Conservation (phyloP, 2,113 vertebrate species). For the Sander vitreus region DNA sequence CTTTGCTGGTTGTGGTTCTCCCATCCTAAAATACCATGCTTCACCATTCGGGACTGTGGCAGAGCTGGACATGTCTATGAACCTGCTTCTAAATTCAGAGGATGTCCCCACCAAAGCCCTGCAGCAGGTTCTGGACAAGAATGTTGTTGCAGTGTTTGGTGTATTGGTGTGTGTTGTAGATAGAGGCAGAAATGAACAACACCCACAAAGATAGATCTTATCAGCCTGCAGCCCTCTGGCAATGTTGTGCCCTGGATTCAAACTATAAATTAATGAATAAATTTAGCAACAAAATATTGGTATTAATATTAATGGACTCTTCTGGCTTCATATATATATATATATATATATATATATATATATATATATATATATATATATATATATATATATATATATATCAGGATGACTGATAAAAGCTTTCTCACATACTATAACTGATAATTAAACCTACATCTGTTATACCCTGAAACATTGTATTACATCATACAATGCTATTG, state of each 20-base stretch:
- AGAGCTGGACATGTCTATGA: conserved; percentile 78
- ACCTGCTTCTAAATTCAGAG: conserved; percentile 46
- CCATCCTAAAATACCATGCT: conserved; percentile 28
- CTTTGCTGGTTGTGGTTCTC: background rate
- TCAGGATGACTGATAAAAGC: background rate
- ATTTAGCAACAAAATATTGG: background rate
- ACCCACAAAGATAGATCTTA: conserved; percentile 59
- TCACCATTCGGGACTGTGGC: conserved; percentile 80
- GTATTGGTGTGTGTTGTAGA: conserved; percentile 35
- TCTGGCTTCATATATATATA: background rate
- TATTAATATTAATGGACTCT: background rate
- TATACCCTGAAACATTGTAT: background rate
- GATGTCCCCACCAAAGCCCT: conserved; percentile 71
- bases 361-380: too few relatives aligned
- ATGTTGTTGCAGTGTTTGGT: conserved; percentile 78
- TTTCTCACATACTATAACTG: background rate
- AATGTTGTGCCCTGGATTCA: conserved; percentile 80
- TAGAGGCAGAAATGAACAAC: conserved; percentile 20
- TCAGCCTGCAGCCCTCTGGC: conserved; percentile 71
- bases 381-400: background rate
- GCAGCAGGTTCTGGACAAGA: conserved; percentile 59
- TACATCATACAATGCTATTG: background rate
- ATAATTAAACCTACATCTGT: background rate
- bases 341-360: too few relatives aligned
- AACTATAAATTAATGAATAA: conserved; percentile 21